Conservation (phyloP, 2,797 vertebrate genomes). For the Malacoctenus gilli region DNA sequence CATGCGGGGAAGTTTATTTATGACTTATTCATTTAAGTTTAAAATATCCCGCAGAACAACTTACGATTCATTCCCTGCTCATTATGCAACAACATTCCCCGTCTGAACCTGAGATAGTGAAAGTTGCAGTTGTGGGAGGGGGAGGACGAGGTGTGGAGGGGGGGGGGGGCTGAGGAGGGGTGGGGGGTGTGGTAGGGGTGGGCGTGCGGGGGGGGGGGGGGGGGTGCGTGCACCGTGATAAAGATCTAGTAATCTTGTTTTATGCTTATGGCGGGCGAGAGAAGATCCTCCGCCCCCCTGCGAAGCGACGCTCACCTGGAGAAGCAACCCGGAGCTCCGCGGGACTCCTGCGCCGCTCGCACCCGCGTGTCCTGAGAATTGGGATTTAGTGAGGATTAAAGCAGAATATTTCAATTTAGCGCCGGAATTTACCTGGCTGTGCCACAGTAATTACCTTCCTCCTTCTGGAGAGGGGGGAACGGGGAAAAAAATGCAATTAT, state of each 20-base stretch:
- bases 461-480: slow-evolving; percentile 35
- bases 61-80: slow-evolving; percentile 41
- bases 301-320: slow-evolving; percentile 73
- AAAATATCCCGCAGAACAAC: slow-evolving; percentile 28
- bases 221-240: slow-evolving; percentile 35
- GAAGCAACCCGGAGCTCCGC: slow-evolving; percentile 58
- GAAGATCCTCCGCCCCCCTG: slow-evolving; percentile 59
- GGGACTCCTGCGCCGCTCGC: slow-evolving; percentile 23
- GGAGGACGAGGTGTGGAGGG: not conserved
- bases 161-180: not conserved
- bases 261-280: slow-evolving; percentile 61
- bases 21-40: slow-evolving; percentile 48
- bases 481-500: slow-evolving; percentile 61
- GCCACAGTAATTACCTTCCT: slow-evolving; percentile 69
- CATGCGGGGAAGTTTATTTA: slow-evolving; percentile 45
- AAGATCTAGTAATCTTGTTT: slow-evolving; percentile 74
- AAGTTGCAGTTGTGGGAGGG: slow-evolving; percentile 27
- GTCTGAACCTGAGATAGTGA: slow-evolving; percentile 33
- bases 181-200: not conserved
- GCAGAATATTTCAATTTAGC: slow-evolving; percentile 72
- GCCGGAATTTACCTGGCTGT: slow-evolving; percentile 65
- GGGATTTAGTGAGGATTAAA: slow-evolving; percentile 72
- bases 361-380: slow-evolving; percentile 59
- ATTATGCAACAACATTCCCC: slow-evolving; percentile 54
- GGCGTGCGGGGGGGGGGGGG: not conserved